These are phyloP conservation scores for Euborellia annulipes DNA, from an alignment of 1,140 invertebrate species.

Conservation along the genomic window DNA sequence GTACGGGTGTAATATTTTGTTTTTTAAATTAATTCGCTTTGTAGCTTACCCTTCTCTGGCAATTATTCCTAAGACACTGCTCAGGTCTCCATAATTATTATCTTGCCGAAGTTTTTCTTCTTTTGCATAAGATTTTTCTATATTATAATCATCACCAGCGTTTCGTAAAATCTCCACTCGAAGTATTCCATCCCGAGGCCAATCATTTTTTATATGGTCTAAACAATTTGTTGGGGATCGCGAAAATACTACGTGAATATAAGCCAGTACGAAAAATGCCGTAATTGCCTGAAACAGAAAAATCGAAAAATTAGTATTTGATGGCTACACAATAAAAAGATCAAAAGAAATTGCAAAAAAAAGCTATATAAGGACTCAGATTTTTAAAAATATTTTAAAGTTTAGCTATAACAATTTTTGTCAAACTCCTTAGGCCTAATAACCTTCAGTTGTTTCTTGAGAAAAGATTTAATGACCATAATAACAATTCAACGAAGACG, in stretches of 20 bases:
- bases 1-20: no score
- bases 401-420: no score
- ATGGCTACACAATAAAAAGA: no score
- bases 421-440: no score
- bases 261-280: constrained; percentile 80
- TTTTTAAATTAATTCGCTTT: no score
- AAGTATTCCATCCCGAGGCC: constrained; percentile 91
- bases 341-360: constrained; percentile 2
- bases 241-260: constrained; percentile 90
- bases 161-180: constrained; percentile 87
- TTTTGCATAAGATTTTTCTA: constrained; percentile 67
- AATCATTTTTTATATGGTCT: constrained; percentile 71
- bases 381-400: no score
- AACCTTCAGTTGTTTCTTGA: no score
- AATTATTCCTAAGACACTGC: constrained; percentile 44
- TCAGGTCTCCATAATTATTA: constrained; percentile 41
- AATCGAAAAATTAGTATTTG: constrained; percentile 16
- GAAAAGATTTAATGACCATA: no score
- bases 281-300: constrained; percentile 49
- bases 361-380: constrained; percentile 3
- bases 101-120: constrained; percentile 53
- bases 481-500: no score
- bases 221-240: constrained; percentile 86
- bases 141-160: constrained; percentile 47
- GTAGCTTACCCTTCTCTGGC: constrained; percentile 43